Evolutionary conservation across 2,888 invertebrate genomes (phyloP).

Genomic region (Caradrina kadenii): DNA sequence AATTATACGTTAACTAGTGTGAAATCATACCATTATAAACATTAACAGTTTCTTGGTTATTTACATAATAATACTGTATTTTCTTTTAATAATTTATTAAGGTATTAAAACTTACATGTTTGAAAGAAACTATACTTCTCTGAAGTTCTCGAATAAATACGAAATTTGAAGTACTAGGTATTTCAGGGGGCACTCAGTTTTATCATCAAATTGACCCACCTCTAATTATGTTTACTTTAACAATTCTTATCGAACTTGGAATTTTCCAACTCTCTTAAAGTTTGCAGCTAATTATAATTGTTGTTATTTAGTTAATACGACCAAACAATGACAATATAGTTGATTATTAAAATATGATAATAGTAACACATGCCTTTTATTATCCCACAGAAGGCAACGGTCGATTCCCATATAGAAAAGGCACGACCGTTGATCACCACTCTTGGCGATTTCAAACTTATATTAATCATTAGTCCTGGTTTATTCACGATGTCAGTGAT

Average conservation of each 20-base stretch:
- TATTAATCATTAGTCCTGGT: too few relatives aligned
- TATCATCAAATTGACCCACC: slow-evolving; percentile 45
- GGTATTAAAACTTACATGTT: background rate
- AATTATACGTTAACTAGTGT: background rate
- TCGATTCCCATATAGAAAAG: too few relatives aligned
- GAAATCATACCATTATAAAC: background rate
- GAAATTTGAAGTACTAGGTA: background rate
- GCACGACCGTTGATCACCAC: too few relatives aligned
- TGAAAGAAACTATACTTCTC: background rate
- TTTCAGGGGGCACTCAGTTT: slow-evolving; percentile 16
- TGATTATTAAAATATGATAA: background rate
- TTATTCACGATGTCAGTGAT: too few relatives aligned
- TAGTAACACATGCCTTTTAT: too few relatives aligned
- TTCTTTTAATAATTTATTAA: background rate
- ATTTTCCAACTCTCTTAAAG: slow-evolving; percentile 43
- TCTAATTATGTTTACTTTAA: slow-evolving; percentile 37
- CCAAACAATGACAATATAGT: slow-evolving; percentile 27
- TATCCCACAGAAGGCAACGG: too few relatives aligned
- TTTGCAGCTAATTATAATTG: slow-evolving; percentile 29
- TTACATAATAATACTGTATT: slow-evolving; percentile 1
- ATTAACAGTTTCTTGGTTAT: background rate
- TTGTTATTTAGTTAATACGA: slow-evolving; percentile 20
- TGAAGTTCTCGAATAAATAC: background rate
- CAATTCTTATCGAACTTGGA: slow-evolving; percentile 45
- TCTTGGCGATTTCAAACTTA: too few relatives aligned